Evolutionary conservation across 2,888 invertebrate species (phyloP).

Genomic region (Meteorus colon): DNA sequence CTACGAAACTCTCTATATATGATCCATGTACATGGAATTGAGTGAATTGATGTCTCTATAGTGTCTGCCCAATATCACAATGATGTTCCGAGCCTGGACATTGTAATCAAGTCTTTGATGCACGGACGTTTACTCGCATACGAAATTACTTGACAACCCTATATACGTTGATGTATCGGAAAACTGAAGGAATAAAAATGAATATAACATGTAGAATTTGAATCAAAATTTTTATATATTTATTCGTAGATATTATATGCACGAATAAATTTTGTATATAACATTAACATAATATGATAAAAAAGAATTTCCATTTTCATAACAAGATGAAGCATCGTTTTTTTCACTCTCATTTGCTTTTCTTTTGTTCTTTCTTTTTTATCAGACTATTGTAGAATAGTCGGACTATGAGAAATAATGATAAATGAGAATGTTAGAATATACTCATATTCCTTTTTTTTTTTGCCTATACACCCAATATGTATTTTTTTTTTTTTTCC

Average conservation of each 20-base stretch:
- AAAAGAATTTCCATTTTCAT: not conserved
- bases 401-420: too few species aligned
- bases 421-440: too few species aligned
- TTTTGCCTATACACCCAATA: not conserved
- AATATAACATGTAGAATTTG: not conserved
- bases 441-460: not conserved
- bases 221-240: not conserved
- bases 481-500: not conserved
- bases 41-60: conserved; percentile 19
- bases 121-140: conserved; percentile 33
- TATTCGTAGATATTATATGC: not conserved
- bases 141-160: conserved; percentile 29
- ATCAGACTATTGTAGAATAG: not conserved
- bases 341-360: too few species aligned
- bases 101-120: conserved; percentile 61
- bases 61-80: conserved; percentile 44
- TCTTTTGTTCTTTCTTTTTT: too few species aligned
- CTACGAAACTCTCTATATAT: not conserved
- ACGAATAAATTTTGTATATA: not conserved
- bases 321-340: too few species aligned
- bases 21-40: not conserved
- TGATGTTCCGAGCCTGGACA: conserved; percentile 56
- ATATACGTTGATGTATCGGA: not conserved
- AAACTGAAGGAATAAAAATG: not conserved
- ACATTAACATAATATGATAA: not conserved